Percentiles rank a stretch among this genome's conserved stretches.
phyloP scores from a whole-genome alignment of 2,888 invertebrate genomes.

The Morpho helenor region DNA sequence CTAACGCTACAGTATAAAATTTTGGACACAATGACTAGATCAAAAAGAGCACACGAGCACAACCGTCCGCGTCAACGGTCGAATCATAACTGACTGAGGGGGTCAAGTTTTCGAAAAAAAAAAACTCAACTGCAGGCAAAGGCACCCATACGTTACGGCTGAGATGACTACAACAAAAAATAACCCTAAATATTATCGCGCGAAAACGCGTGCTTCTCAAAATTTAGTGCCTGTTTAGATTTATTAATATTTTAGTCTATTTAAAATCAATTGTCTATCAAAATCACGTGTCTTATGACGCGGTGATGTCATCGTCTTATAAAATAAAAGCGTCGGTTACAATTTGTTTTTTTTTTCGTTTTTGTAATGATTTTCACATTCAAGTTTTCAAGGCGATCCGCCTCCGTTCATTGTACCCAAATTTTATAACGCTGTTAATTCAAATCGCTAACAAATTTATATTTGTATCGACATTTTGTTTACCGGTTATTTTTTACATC shows the following conservation, averaged over 20 bases:
- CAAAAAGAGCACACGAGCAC: conserved; percentile 55
- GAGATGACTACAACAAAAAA: conserved; percentile 77
- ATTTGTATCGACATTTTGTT: conserved; percentile 17
- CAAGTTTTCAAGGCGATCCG: conserved; percentile 64
- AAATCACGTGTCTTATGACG: conserved; percentile 11
- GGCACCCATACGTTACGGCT: conserved; percentile 73
- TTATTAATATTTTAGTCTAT: conserved; percentile 4
- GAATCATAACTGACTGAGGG: conserved; percentile 70
- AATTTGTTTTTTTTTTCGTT: conserved; percentile 14
- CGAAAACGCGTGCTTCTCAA: conserved; percentile 55
- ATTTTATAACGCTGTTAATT: conserved; percentile 40
- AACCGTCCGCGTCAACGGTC: conserved; percentile 68
- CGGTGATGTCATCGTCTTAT: conserved; percentile 23
- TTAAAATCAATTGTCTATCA: conserved; percentile 6
- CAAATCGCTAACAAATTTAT: conserved; percentile 37
- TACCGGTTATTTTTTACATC: conserved; percentile 17
- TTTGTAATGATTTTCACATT: conserved; percentile 39
- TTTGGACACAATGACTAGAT: conserved; percentile 77
- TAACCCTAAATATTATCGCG: conserved; percentile 73
- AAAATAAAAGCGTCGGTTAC: conserved; percentile 21
- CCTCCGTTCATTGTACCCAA: conserved; percentile 68
- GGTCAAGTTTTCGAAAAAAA: conserved; percentile 72
- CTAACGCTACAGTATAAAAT: conserved; percentile 44
- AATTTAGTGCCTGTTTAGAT: conserved; percentile 31
- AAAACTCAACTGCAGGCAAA: conserved; percentile 62